Conservation (phyloP, 2,797 vertebrate genomes). For the Eulemur rubriventer region DNA sequence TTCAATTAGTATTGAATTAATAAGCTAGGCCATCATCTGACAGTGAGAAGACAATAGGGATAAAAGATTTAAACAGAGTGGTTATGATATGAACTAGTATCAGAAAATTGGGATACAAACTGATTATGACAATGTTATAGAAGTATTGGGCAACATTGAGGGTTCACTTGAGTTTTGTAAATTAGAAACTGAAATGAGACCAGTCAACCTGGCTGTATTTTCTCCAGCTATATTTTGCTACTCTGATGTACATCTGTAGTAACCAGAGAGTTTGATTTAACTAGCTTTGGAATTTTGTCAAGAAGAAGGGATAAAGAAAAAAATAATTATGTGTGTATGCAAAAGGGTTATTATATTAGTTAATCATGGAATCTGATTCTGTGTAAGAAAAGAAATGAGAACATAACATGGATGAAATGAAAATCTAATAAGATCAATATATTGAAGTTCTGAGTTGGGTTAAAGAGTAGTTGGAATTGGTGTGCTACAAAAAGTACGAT, state of each 20-base stretch:
- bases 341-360: neutral
- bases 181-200: neutral
- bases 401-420: neutral
- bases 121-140: neutral
- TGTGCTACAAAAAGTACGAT: neutral
- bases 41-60: neutral
- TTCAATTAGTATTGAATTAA: neutral
- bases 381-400: slow-evolving; percentile 44
- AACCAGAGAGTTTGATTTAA: neutral
- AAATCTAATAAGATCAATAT: neutral
- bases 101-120: neutral
- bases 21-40: neutral
- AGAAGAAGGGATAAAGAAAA: neutral
- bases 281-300: neutral
- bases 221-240: neutral
- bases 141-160: neutral
- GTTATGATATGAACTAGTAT: neutral
- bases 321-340: neutral
- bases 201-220: neutral
- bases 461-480: neutral
- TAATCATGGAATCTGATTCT: neutral
- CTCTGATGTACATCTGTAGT: neutral
- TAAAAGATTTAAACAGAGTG: neutral
- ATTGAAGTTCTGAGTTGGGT: neutral
- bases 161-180: neutral